phyloP scores from a whole-genome alignment of 2,113 vertebrate genomes.

The Puffinus mauretanicus region DNA sequence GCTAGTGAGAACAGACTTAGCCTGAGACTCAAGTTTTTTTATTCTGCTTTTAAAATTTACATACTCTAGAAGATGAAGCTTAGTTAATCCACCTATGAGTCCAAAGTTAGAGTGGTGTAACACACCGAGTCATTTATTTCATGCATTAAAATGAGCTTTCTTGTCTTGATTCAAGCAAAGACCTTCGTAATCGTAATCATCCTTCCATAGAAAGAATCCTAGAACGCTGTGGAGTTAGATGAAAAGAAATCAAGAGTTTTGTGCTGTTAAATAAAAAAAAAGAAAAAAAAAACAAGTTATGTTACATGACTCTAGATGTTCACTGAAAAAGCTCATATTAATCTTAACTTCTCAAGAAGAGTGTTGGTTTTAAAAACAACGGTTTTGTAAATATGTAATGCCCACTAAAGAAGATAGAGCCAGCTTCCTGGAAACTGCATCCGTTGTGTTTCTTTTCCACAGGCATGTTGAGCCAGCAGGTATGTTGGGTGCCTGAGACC shows the following conservation, averaged over 20 bases:
- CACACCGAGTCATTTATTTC: conserved; percentile 36
- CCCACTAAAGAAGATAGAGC: conserved; percentile 59
- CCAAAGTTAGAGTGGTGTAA: conserved; percentile 27
- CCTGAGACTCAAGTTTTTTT: neutral
- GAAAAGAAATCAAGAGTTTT: conserved; percentile 29
- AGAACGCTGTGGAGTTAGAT: conserved; percentile 22
- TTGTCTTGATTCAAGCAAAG: conserved; percentile 53
- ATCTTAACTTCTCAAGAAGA: conserved; percentile 60
- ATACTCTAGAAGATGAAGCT: conserved; percentile 35
- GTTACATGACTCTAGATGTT: conserved; percentile 59
- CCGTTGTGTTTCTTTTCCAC: conserved; percentile 31
- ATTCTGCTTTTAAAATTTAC: conserved; percentile 50
- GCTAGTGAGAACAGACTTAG: conserved; percentile 34
- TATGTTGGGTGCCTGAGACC: conserved; percentile 57
- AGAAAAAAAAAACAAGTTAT: neutral
- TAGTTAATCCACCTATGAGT: conserved; percentile 30
- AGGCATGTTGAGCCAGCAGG: conserved; percentile 59
- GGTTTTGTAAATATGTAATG: conserved; percentile 64
- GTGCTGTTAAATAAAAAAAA: neutral
- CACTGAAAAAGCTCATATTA: conserved; percentile 43
- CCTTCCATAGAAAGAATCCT: conserved; percentile 56
- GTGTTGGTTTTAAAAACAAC: conserved; percentile 56
- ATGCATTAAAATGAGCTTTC: conserved; percentile 57
- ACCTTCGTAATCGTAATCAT: conserved; percentile 34
- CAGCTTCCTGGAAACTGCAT: conserved; percentile 67